Base-by-base conservation (phyloP, 2,797 vertebrate genomes). In the Gymnoscopelus microlampas region DNA sequence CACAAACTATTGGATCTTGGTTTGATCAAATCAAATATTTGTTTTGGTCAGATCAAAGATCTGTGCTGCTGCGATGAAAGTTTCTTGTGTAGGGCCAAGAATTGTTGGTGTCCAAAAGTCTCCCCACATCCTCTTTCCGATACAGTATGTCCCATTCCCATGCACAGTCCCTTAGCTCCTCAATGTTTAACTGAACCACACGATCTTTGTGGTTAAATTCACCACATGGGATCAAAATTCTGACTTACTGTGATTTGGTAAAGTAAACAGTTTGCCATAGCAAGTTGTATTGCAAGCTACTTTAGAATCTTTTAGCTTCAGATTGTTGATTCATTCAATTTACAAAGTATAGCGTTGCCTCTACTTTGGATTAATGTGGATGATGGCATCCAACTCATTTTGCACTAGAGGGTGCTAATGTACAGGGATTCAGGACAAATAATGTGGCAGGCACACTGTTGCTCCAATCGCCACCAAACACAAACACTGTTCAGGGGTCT, bases 71-170 rank as follows among this genome's bases (percentile, higher is more conserved):
- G 32, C 5, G 32, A 35, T 35, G 5, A 35, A 35, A 5, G 51
- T 74, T 72, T 83, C 70, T 71, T 74, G 79, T 53, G 75, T 61
- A 67, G n/a, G 59, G 53, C 47, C 67, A 3, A 58, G 56, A 59
- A 78, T 62, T 74, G 63, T 76, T 50, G 12, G 49, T 24, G 69
- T 77, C 74, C 44, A 51, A 60, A 64, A 76, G 75, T 50, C 59
- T 69, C 23, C 55, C 69, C 68, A 66, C 76, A 84, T 87, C 85
- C 82, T 82, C 68, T 90, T 78, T 86, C 86, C 85, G 85, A 85
- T 72, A 73, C 78, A 44, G 39, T 70, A 76, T 55, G 61, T 75
- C 58, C 44, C 32, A 53, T 80, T 85, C 82, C 80, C 75, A 80
- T 60, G 24, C 69, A 64, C 69, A 64, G 77, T 71, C 63, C 71